phyloP scores from a whole-genome alignment of 1,140 invertebrate genomes.

The Linepithema humile region DNA sequence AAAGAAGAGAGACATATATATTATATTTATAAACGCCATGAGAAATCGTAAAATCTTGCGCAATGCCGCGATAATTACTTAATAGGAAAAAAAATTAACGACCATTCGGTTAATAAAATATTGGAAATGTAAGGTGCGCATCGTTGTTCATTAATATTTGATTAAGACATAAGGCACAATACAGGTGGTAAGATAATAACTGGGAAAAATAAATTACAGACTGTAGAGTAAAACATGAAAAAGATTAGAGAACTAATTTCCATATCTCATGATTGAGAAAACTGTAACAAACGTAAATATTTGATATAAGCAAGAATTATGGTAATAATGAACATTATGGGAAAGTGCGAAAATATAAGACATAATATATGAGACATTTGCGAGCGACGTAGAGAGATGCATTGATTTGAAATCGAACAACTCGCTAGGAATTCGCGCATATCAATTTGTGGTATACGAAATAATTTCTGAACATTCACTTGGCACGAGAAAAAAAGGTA shows the following conservation, averaged over 20 bases:
- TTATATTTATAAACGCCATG: no score
- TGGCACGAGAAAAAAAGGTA: slow-evolving; percentile 19
- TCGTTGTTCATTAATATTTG: not conserved
- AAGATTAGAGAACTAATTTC: slow-evolving; percentile 12
- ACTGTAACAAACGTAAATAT: not conserved
- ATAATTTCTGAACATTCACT: slow-evolving; percentile 29
- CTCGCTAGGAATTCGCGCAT: not conserved
- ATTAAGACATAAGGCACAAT: not conserved
- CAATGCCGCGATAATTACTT: not conserved
- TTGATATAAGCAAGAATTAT: not conserved
- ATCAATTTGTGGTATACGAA: slow-evolving; percentile 17
- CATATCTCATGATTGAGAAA: not conserved
- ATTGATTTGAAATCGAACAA: not conserved
- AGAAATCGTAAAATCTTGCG: slow-evolving; percentile 6
- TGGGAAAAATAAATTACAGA: slow-evolving; percentile 7
- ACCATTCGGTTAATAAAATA: not conserved
- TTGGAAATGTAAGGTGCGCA: not conserved
- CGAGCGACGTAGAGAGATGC: not conserved
- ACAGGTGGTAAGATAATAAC: slow-evolving; percentile 27
- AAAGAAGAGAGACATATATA: not conserved
- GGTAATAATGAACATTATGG: not conserved
- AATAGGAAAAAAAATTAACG: not conserved
- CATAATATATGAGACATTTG: not conserved
- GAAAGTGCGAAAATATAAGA: not conserved
- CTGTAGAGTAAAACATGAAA: not conserved